Evolutionary conservation across 1,140 invertebrate species (phyloP).

Genomic region (Pseudomyrmex cubaensis): DNA sequence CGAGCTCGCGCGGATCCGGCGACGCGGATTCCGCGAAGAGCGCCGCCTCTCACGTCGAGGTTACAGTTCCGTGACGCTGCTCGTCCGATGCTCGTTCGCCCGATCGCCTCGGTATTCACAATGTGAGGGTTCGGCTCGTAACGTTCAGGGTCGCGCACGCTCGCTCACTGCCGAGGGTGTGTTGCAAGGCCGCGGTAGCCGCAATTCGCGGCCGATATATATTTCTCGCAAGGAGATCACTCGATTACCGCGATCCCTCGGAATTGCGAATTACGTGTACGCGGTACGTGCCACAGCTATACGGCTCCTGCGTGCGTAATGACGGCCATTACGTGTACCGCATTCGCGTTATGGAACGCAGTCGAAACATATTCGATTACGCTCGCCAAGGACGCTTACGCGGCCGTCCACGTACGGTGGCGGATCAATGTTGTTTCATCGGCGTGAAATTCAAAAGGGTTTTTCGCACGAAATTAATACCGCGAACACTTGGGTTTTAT

Average conservation of each 20-base stretch:
- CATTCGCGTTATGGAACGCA: constrained; percentile 46
- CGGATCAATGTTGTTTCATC: constrained; percentile 1
- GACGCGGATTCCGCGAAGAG: constrained; percentile 36
- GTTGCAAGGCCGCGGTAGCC: constrained; percentile 38
- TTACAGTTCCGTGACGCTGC: constrained; percentile 37
- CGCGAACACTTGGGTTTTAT: too few species aligned
- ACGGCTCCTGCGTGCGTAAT: constrained; percentile 51
- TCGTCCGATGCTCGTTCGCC: not conserved
- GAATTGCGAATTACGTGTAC: constrained; percentile 53
- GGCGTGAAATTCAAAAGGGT: constrained; percentile 9
- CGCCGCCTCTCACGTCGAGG: constrained; percentile 12
- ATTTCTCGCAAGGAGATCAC: constrained; percentile 56
- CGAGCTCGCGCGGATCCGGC: not conserved
- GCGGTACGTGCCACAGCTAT: not conserved
- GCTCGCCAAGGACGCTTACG: constrained; percentile 37
- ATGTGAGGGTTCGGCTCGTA: constrained; percentile 41
- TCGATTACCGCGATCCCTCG: constrained; percentile 56
- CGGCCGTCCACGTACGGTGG: not conserved
- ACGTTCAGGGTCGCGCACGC: constrained; percentile 29
- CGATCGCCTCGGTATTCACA: constrained; percentile 15
- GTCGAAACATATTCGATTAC: constrained; percentile 54
- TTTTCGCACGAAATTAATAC: constrained; percentile 24
- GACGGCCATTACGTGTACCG: constrained; percentile 55
- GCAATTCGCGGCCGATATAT: constrained; percentile 43
- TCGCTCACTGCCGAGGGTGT: constrained; percentile 43